These are phyloP conservation scores for Rhinoptilus africanus DNA, from an alignment of 2,113 vertebrate genomes.

Conservation along the genomic window DNA sequence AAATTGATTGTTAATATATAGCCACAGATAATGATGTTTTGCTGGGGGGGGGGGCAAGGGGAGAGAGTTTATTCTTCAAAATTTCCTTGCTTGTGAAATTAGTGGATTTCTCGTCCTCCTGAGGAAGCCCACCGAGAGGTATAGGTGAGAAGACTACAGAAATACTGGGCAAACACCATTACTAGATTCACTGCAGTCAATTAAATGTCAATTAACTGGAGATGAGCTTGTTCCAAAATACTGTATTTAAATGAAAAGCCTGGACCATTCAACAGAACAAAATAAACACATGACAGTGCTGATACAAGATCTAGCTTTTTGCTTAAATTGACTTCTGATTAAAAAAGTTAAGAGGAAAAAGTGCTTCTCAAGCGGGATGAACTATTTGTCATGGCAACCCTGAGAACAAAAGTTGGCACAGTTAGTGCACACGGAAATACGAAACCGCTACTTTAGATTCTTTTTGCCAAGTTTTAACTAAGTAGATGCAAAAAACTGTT, in stretches of 20 bases:
- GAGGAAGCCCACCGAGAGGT: neutral
- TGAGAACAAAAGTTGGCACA: constrained; percentile 19
- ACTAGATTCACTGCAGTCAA: neutral
- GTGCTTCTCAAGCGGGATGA: neutral
- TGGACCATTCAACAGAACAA: neutral
- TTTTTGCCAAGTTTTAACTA: constrained; percentile 67
- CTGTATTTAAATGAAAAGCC: neutral
- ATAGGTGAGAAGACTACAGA: neutral
- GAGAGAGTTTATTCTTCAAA: neutral
- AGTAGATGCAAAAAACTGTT: constrained; percentile 53
- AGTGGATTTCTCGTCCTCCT: neutral
- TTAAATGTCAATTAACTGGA: neutral
- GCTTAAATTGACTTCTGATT: constrained; percentile 31
- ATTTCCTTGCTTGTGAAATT: neutral
- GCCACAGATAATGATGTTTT: neutral
- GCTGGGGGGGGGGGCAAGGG: neutral
- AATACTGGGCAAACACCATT: neutral
- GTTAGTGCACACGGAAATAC: constrained; percentile 18
- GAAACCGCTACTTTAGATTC: constrained; percentile 41
- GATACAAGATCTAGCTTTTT: neutral
- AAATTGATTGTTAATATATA: neutral
- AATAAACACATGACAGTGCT: neutral
- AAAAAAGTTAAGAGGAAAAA: neutral
- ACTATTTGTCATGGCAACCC: neutral
- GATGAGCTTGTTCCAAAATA: neutral